Conservation (phyloP, 2,888 invertebrate genomes). For the Erpobdella octoculata region DNA sequence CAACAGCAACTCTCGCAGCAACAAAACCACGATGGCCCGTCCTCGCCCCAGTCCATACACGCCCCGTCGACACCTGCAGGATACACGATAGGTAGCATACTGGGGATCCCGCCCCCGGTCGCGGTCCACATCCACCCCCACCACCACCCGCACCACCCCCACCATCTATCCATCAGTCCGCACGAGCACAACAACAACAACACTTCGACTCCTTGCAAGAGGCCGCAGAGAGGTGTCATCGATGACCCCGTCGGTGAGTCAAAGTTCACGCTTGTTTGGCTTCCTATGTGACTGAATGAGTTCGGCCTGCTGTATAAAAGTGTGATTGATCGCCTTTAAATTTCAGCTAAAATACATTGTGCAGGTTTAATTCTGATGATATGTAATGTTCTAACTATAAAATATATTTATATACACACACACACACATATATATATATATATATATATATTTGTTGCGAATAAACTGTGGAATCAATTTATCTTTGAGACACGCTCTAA, state of each 20-base stretch:
- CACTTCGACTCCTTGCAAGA: conserved; percentile 13
- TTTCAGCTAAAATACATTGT: too few relatives aligned
- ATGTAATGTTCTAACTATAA: too few relatives aligned
- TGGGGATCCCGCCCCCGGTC: conserved; percentile 23
- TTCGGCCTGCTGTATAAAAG: too few relatives aligned
- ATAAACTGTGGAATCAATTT: too few relatives aligned
- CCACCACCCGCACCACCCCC: not conserved
- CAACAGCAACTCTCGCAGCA: conserved; percentile 20
- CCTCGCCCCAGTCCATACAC: conserved; percentile 35
- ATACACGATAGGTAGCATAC: conserved; percentile 30
- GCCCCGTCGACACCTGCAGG: conserved; percentile 25
- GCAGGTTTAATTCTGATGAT: too few relatives aligned
- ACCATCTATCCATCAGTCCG: not conserved
- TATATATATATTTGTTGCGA: too few relatives aligned
- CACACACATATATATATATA: too few relatives aligned
- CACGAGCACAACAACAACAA: conserved; percentile 7
- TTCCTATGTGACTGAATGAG: too few relatives aligned
- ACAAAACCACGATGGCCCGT: conserved; percentile 20
- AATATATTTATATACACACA: too few relatives aligned
- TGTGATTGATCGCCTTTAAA: too few relatives aligned
- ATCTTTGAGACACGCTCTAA: too few relatives aligned
- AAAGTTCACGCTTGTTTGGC: not conserved
- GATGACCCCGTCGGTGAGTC: not conserved
- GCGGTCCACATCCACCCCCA: conserved; percentile 5
- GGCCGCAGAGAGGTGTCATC: not conserved